Base-by-base conservation (phyloP, 23 tunicate species). In the Botrylloides violaceus region DNA sequence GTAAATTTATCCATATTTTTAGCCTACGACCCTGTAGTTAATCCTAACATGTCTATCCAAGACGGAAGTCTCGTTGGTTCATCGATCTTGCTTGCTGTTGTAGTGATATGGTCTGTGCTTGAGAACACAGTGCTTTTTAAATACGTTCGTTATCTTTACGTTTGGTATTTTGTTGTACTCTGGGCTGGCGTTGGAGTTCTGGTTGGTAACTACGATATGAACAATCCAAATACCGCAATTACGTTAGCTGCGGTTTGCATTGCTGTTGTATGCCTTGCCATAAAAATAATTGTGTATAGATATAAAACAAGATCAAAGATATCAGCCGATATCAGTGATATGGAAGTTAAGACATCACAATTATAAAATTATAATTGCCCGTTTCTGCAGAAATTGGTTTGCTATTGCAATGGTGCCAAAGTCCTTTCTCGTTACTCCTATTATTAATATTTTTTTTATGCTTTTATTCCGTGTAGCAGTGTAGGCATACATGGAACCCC, bases 21-120 rank as follows among this genome's bases (percentile, higher is more conserved):
- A 18, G 65, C 65, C 15, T 60, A 60, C 32, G 65, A 60, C 27
- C 65, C 65, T 25, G 21, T 25, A 12, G 65, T 60, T n/a, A 29
- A 18, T 15, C 65, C 29, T 25, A 60, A 60, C n/a, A 25, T 25
- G 65, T 60, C 65, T 15, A 23, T 60, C 22, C 30, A 60, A 1
- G 65, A 29, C 27, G 65, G 22, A 24, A 60, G 65, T 28, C 15
- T 28, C 18, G 29, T 60, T 0, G 15, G 30, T 23, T 28, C 32
- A 25, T n/a, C 65, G 18, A 60, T 60, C 15, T 25, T 60, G 15
- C 30, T 28, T 60, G 24, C 32, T 60, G 1, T 25, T n/a, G 32
- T 60, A 25, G 32, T 60, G 29, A 60, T 28, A 25, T 60, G 65
- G 65, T 60, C 65, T 28, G 1, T 23, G 29, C 32, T 60, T n/a